These are phyloP conservation scores for Trachelus iudaicus DNA, from an alignment of 2,888 invertebrate species.

Conservation along the genomic window DNA sequence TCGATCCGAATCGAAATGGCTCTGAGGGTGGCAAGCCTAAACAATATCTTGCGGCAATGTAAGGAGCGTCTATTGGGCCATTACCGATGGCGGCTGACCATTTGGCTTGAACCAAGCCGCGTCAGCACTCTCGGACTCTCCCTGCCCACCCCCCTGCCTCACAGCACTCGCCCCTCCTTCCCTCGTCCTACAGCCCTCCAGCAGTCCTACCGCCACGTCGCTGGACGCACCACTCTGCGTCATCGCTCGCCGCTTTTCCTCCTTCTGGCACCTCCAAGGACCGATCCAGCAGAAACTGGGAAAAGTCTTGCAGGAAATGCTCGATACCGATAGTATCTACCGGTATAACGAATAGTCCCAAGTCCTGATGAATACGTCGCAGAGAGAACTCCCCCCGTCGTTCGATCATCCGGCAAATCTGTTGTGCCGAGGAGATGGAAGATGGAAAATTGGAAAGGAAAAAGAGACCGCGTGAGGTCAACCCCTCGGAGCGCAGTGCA, in stretches of 20 bases:
- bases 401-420: no score
- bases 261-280: no score
- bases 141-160: conserved; percentile 13
- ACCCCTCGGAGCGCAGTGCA: no score
- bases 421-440: conserved; percentile 2
- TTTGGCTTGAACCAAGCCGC: conserved; percentile 62
- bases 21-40: conserved; percentile 51
- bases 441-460: conserved; percentile 8
- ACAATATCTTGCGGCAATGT: conserved; percentile 65
- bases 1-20: conserved; percentile 28
- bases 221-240: no score
- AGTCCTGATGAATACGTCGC: no score
- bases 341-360: no score
- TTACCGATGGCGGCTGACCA: conserved; percentile 62
- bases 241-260: no score
- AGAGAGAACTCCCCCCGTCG: no score
- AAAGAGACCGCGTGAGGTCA: conserved; percentile 2
- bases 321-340: no score
- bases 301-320: no score
- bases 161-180: conserved; percentile 19
- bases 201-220: no score
- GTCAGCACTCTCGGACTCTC: conserved; percentile 57
- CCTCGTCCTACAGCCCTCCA: conserved; percentile 27
- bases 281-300: no score
- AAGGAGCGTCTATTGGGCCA: conserved; percentile 66